Conservation (phyloP, 2,888 invertebrate genomes). For the Melieria omissa region DNA sequence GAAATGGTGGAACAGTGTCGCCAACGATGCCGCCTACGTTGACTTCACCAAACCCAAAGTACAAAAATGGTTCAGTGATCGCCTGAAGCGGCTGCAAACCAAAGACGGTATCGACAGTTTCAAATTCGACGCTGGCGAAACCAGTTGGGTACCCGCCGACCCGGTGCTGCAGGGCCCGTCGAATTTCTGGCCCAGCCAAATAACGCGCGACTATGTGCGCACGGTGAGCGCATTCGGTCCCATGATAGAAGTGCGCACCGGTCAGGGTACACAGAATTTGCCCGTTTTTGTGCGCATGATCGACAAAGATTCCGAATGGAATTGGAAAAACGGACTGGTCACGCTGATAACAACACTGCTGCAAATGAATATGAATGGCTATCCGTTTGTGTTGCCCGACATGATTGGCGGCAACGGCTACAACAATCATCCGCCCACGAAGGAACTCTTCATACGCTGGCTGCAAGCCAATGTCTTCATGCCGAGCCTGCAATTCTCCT, state of each 20-base stretch:
- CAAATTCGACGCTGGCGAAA: conserved; percentile 84
- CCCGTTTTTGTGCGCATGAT: conserved; percentile 79
- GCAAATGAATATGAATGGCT: conserved; percentile 67
- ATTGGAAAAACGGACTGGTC: conserved; percentile 74
- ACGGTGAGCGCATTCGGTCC: conserved; percentile 70
- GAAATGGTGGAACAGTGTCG: conserved; percentile 68
- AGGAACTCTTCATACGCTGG: conserved; percentile 79
- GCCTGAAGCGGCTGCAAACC: conserved; percentile 69
- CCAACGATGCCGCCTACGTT: conserved; percentile 69
- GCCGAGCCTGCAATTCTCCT: conserved; percentile 82
- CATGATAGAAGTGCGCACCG: conserved; percentile 76
- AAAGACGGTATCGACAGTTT: conserved; percentile 77
- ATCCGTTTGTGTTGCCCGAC: conserved; percentile 80
- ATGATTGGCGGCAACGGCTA: conserved; percentile 79
- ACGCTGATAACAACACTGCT: conserved; percentile 73
- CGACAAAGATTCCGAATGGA: conserved; percentile 78
- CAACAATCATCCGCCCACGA: conserved; percentile 67
- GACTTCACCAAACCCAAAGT: conserved; percentile 77
- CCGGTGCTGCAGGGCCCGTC: conserved; percentile 70
- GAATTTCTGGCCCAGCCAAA: conserved; percentile 65
- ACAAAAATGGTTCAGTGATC: conserved; percentile 69
- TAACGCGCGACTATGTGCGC: conserved; percentile 69
- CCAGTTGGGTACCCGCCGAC: conserved; percentile 72
- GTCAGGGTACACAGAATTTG: conserved; percentile 72
- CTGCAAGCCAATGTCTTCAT: conserved; percentile 79